Conservation (phyloP, 2,888 invertebrate genomes). For the Strigamia maritima region DNA sequence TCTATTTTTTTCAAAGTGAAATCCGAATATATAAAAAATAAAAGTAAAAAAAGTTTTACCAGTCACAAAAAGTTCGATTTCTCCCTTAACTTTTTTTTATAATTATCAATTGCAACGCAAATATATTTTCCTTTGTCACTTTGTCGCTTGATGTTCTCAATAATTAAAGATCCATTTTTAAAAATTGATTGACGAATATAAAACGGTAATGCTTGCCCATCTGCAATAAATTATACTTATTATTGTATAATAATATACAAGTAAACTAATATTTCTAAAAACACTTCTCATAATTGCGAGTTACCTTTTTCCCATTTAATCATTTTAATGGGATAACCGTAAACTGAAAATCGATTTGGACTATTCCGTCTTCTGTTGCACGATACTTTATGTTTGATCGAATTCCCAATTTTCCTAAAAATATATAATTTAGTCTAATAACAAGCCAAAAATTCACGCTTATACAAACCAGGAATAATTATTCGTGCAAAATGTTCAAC, state of each 20-base stretch:
- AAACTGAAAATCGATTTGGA: constrained; percentile 82
- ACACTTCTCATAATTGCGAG: constrained; percentile 42
- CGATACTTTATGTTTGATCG: constrained; percentile 79
- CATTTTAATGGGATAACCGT: constrained; percentile 88
- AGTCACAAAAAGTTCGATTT: not conserved
- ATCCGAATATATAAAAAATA: not conserved
- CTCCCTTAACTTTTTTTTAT: constrained; percentile 79
- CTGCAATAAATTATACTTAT: constrained; percentile 51
- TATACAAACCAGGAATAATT: not conserved
- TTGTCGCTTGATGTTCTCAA: constrained; percentile 84
- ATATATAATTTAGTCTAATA: no score
- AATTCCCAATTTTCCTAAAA: not conserved
- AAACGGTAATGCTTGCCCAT: constrained; percentile 79
- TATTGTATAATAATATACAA: no score
- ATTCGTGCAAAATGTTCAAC: not conserved
- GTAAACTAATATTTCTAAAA: no score
- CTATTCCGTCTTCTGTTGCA: constrained; percentile 83
- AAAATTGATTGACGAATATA: constrained; percentile 75
- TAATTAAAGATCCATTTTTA: constrained; percentile 59
- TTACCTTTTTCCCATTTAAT: constrained; percentile 90
- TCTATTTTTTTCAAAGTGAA: not conserved
- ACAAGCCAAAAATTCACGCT: not conserved
- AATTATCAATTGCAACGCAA: constrained; percentile 86
- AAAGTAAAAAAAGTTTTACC: not conserved
- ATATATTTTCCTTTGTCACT: constrained; percentile 92